Evolutionary conservation across 23 tunicate species (phyloP).

Genomic region (Trididemnum clinides): DNA sequence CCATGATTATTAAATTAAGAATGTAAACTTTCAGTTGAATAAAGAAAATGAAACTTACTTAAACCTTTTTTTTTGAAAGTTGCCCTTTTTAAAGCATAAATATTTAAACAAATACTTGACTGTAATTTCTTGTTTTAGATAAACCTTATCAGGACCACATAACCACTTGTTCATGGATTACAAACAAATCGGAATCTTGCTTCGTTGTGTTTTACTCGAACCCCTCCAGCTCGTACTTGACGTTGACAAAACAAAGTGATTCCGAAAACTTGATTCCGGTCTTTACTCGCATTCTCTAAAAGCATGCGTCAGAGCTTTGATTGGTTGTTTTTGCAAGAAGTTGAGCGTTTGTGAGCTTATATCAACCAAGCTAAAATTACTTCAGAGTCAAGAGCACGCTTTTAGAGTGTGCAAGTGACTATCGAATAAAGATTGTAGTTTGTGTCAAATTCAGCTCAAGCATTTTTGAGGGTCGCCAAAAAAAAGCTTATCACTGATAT

Average conservation of each 20-base stretch:
- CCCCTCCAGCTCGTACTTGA: background rate
- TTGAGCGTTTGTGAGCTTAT: too few species aligned
- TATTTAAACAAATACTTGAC: background rate
- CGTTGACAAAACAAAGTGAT: background rate
- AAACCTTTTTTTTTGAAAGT: too few species aligned
- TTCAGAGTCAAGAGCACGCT: too few species aligned
- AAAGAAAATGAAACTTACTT: background rate
- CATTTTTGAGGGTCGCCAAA: too few species aligned
- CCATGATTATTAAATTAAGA: background rate
- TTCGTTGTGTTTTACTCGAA: conserved; percentile 1
- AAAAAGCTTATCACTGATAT: too few species aligned
- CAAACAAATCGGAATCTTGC: background rate
- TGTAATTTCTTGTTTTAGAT: background rate
- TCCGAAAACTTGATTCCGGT: background rate
- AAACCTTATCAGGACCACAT: background rate
- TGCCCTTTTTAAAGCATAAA: too few species aligned
- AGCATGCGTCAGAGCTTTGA: too few species aligned
- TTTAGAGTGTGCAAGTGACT: too few species aligned
- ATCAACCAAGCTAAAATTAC: too few species aligned
- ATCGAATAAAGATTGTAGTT: too few species aligned
- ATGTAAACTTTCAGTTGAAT: background rate
- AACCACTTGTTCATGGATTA: background rate
- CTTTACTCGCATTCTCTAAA: background rate
- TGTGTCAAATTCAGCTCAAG: too few species aligned
- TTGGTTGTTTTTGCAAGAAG: too few species aligned